A percentile compares a stretch with the other conserved stretches of the same genome.
Conservation (phyloP, 2,113 vertebrate species). For the Odocoileus virginianus region DNA sequence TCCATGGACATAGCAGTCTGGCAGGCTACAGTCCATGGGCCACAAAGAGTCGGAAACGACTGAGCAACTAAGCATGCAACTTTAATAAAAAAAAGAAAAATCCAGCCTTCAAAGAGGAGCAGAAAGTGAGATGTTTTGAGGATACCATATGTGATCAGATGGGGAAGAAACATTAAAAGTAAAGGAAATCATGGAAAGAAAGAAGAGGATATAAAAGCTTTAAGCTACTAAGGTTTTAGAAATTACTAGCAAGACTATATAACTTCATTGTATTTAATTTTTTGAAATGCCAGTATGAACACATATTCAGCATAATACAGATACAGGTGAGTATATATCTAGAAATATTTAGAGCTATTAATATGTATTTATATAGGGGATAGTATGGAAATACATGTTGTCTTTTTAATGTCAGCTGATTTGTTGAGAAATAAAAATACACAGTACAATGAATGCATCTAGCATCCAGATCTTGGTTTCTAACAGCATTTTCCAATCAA, state of each 20-base stretch:
- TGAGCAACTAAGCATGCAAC: not conserved
- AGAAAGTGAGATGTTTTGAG: not conserved
- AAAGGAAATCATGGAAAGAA: not conserved
- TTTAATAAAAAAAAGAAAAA: not conserved
- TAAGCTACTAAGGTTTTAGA: not conserved
- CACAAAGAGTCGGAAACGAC: not conserved
- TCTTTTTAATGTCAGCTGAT: not conserved
- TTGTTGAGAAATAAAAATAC: not conserved
- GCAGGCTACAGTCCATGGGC: not conserved
- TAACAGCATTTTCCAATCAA: not conserved
- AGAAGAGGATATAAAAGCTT: not conserved
- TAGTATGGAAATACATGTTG: not conserved
- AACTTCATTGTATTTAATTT: not conserved
- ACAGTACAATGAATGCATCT: not conserved
- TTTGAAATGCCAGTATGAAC: not conserved
- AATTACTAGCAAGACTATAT: not conserved
- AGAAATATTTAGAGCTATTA: not conserved
- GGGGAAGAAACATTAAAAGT: not conserved
- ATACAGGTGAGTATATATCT: not conserved
- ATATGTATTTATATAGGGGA: not conserved
- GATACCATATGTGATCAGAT: not conserved
- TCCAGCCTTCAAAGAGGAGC: not conserved
- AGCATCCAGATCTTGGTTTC: not conserved
- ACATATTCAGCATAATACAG: not conserved
- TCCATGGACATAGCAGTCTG: not conserved